These are phyloP conservation scores for Leguminivora glycinivorella DNA, from an alignment of 1,140 invertebrate genomes.

Conservation along the genomic window DNA sequence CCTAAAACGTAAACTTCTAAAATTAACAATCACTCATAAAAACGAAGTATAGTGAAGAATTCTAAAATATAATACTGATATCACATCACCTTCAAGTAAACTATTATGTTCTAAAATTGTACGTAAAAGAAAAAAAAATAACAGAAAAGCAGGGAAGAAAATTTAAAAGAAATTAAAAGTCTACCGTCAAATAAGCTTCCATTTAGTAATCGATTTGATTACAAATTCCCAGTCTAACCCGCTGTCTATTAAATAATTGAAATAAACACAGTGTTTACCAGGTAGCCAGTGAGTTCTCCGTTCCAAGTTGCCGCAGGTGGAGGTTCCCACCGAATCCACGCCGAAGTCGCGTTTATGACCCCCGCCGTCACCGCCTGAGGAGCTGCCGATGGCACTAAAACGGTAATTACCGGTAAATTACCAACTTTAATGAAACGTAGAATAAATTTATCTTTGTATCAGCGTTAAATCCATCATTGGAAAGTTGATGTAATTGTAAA, in stretches of 20 bases:
- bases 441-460: constrained; percentile 10
- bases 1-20: not conserved
- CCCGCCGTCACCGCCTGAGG: constrained; percentile 85
- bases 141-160: no score
- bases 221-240: not conserved
- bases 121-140: no score
- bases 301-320: constrained; percentile 83
- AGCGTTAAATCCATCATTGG: not conserved
- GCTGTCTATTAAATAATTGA: constrained; percentile 5
- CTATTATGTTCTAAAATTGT: no score
- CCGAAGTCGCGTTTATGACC: constrained; percentile 84
- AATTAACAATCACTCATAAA: not conserved
- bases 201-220: not conserved
- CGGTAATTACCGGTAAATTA: constrained; percentile 24
- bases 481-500: constrained; percentile 1
- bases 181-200: not conserved
- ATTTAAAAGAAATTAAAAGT: not conserved
- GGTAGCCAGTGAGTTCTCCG: constrained; percentile 85
- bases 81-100: no score
- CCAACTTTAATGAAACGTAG: constrained; percentile 17
- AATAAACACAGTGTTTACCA: constrained; percentile 68
- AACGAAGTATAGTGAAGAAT: not conserved
- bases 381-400: constrained; percentile 79
- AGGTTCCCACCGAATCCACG: constrained; percentile 85
- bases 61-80: no score